A percentile compares a stretch with the other conserved stretches of the same genome.
These are phyloP conservation scores for Xiphophorus maculatus DNA, from an alignment of 2,113 vertebrate species.

Conservation along the genomic window DNA sequence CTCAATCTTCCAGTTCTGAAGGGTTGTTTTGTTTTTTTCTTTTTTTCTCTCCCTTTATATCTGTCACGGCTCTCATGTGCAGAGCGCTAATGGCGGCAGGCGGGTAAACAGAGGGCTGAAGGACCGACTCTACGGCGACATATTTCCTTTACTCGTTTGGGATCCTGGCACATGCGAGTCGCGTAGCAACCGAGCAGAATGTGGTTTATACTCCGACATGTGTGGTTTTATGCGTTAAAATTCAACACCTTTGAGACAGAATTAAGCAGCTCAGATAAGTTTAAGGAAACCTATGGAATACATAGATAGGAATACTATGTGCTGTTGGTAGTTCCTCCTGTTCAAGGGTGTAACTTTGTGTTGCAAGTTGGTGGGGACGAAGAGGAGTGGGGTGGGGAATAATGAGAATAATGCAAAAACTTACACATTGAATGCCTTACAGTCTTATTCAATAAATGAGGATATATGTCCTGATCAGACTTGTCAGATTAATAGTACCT, in stretches of 20 bases:
- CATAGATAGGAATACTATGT: too few relatives aligned
- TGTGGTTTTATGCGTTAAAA: background rate
- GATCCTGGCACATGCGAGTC: conserved; percentile 35
- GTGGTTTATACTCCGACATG: background rate
- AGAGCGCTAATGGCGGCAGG: conserved; percentile 47
- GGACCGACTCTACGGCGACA: conserved; percentile 28
- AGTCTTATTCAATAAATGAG: too few relatives aligned
- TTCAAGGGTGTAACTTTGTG: background rate
- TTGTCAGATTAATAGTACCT: too few relatives aligned
- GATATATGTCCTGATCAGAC: too few relatives aligned
- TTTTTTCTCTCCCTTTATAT: conserved; percentile 10
- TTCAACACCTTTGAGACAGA: too few relatives aligned
- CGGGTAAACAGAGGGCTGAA: conserved; percentile 50
- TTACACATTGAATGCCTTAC: too few relatives aligned
- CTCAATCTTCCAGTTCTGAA: conserved; percentile 70
- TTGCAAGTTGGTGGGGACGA: too few relatives aligned
- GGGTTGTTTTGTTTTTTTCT: background rate
- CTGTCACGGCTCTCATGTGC: conserved; percentile 49
- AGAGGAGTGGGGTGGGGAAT: too few relatives aligned
- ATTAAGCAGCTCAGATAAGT: too few relatives aligned
- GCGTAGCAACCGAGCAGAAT: conserved; percentile 10
- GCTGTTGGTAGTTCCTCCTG: too few relatives aligned
- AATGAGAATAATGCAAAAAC: too few relatives aligned
- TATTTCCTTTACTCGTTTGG: conserved; percentile 37
- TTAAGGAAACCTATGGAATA: too few relatives aligned